These are phyloP conservation scores for Drosophila equinoxialis DNA, from an alignment of 1,140 invertebrate species.

Conservation along the genomic window DNA sequence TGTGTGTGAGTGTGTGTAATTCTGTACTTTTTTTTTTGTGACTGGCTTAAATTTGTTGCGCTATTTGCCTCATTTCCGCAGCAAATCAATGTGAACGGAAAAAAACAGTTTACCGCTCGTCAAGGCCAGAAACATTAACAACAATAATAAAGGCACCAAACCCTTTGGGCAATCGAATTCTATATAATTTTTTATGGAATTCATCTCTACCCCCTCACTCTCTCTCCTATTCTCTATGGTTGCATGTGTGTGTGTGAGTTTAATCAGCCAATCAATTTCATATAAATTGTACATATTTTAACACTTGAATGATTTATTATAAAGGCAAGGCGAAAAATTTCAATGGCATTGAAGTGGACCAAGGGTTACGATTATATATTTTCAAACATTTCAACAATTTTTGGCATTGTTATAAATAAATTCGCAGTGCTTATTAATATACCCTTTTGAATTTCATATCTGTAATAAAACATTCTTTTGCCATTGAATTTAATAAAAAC, in stretches of 20 bases:
- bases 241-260: slow-evolving; percentile 35
- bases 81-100: slow-evolving; percentile 63
- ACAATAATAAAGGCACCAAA: slow-evolving; percentile 27
- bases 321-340: slow-evolving; percentile 65
- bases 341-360: slow-evolving; percentile 34
- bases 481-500: too few species aligned
- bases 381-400: slow-evolving; percentile 17
- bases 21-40: slow-evolving; percentile 53
- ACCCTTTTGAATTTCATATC: too few species aligned
- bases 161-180: slow-evolving; percentile 29
- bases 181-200: slow-evolving; percentile 14
- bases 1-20: slow-evolving; percentile 8
- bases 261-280: slow-evolving; percentile 78
- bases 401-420: too few species aligned
- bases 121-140: slow-evolving; percentile 49
- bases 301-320: slow-evolving; percentile 59
- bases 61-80: slow-evolving; percentile 78
- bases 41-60: slow-evolving; percentile 77
- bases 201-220: not conserved
- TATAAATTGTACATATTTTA: slow-evolving; percentile 60
- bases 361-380: slow-evolving; percentile 29
- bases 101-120: slow-evolving; percentile 30
- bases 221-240: not conserved
- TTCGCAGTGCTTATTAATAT: too few species aligned
- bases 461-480: not conserved